Evolutionary conservation across 2,113 vertebrate genomes (phyloP), one percentile per base, ranked within the genome.

Genomic region (Ia io): DNA sequence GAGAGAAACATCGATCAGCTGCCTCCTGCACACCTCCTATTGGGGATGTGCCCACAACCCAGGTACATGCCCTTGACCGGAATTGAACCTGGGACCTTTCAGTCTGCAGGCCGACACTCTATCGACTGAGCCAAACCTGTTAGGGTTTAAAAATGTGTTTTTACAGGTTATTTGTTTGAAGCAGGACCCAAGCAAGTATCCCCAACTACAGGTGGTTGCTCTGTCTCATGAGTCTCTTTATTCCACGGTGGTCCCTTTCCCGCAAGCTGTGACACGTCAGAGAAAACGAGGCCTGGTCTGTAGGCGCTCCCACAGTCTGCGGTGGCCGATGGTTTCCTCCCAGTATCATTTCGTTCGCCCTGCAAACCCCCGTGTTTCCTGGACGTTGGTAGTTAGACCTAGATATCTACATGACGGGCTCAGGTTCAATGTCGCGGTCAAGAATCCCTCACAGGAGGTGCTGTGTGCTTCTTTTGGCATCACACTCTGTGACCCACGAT

Each of bases 191-290:
- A 35, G 71, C 5, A 25, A 67, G 25, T 35, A n/a, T 51, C 42
- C 51, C 28, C 20, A 18, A n/a, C 42, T 22, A 53, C 42, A 16
- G 0, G 51, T 8, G 44, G 80, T 40, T 40, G 67, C 32, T 14
- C 2, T 6, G 23, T 9, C 44, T 65, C 35, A 20, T 13, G 5
- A 44, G 28, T 22, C 13, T n/a, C 53, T 49, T 42, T 74, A n/a
- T n/a, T 65, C 35, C 12, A 0, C 0, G 22, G 18, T 1, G 1
- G 3, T 18, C 18, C 3, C 67, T 51, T 73, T 84, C 32, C 61
- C 5, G 67, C 37, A 8, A 28, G n/a, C 2, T 51, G 25, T 0
- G 0, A 0, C 30, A 20, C 22, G 14, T 42, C 25, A 22, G 61
- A 61, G 42, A 65, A 42, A 61, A 20, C 9, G 4, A 2, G 16